Conservation (phyloP, 2,797 vertebrate species). For the Sorex maritimensis region DNA sequence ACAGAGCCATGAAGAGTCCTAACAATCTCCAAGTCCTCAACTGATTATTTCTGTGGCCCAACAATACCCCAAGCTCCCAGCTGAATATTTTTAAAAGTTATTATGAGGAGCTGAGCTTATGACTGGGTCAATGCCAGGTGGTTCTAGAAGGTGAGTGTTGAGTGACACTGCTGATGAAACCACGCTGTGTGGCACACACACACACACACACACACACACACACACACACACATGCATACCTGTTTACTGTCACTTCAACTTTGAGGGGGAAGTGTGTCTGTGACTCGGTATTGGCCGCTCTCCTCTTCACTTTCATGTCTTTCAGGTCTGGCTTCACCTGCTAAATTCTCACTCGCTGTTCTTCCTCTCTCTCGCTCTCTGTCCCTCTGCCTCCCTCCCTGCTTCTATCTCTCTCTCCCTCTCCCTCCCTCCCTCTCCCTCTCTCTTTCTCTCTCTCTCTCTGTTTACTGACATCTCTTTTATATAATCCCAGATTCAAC, state of each 20-base stretch:
- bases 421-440: too few species aligned
- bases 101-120: not conserved
- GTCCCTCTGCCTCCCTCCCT: too few species aligned
- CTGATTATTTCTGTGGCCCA: too few species aligned
- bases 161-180: too few species aligned
- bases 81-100: not conserved
- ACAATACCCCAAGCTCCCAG: too few species aligned
- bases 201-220: rapidly evolving
- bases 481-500: not conserved
- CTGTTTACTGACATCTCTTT: not conserved
- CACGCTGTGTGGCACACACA: too few species aligned
- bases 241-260: not conserved
- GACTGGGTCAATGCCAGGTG: not conserved
- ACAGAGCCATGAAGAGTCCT: too few species aligned
- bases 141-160: not conserved
- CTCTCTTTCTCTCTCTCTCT: too few species aligned
- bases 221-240: rapidly evolving
- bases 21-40: too few species aligned
- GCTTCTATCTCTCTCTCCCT: too few species aligned
- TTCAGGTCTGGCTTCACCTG: not conserved
- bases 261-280: not conserved
- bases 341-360: not conserved
- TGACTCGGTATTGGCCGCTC: not conserved
- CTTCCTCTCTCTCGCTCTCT: not conserved
- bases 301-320: not conserved